These are phyloP conservation scores for Anomalospiza imberbis DNA, from an alignment of 2,797 vertebrate species.

Conservation along the genomic window DNA sequence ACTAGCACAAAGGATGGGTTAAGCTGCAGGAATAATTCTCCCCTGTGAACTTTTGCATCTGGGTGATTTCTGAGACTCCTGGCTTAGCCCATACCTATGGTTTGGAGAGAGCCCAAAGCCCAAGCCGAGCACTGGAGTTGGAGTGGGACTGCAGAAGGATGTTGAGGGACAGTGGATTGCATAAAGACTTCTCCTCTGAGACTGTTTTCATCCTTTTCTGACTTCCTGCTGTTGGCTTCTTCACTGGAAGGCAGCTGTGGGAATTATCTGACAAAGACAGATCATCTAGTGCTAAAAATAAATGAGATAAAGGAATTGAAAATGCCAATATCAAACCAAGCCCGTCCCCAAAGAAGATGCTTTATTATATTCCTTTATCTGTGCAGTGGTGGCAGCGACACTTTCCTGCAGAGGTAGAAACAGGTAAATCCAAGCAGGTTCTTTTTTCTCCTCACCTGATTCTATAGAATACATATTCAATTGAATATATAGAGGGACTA, in stretches of 20 bases:
- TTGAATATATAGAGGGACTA: not conserved
- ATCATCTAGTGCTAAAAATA: conserved; percentile 3
- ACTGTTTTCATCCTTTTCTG: not conserved
- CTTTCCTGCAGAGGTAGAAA: not conserved
- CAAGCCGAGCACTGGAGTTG: not conserved
- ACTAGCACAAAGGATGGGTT: not conserved
- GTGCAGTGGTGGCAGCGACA: not conserved
- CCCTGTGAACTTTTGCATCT: not conserved
- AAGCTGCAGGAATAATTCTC: not conserved
- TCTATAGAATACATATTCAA: not conserved
- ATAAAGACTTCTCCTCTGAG: not conserved
- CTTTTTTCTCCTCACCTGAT: not conserved
- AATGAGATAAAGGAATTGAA: not conserved
- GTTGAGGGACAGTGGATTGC: not conserved
- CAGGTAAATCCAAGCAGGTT: not conserved
- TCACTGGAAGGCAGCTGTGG: not conserved
- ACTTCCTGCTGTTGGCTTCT: not conserved
- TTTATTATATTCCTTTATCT: not conserved
- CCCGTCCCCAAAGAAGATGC: not conserved
- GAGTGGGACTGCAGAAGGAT: not conserved
- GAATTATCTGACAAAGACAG: conserved; percentile 10
- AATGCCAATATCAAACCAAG: not conserved
- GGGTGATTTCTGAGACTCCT: not conserved
- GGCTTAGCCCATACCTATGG: not conserved
- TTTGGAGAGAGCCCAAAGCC: not conserved